A percentile compares a stretch with the other conserved stretches of the same genome.
phyloP scores from a whole-genome alignment of 2,797 vertebrate genomes.

The Chrosomus eos region DNA sequence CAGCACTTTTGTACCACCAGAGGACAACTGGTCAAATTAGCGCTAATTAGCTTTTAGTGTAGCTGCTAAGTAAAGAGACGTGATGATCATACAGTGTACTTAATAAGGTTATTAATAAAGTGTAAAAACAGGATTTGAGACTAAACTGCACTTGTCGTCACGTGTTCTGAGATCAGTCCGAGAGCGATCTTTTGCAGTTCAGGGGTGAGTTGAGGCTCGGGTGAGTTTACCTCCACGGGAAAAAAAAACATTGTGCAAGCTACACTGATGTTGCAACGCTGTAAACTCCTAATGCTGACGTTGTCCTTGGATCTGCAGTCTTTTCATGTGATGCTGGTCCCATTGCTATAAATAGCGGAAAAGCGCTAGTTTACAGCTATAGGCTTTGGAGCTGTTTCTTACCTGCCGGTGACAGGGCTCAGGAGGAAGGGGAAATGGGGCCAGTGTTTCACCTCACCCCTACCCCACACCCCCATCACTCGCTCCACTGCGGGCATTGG shows the following conservation, averaged over 20 bases:
- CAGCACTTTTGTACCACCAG: constrained; percentile 53
- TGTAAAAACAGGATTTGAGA: constrained; percentile 7
- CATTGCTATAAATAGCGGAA: constrained; percentile 57
- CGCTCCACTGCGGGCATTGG: constrained; percentile 77
- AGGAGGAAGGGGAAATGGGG: constrained; percentile 51
- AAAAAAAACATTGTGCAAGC: constrained; percentile 29
- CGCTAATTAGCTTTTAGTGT: constrained; percentile 61
- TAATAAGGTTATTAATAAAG: constrained; percentile 26
- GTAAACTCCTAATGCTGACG: constrained; percentile 23
- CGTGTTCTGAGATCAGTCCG: not conserved
- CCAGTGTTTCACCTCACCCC: constrained; percentile 49
- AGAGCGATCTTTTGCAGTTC: not conserved
- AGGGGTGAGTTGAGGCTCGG: not conserved
- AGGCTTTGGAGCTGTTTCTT: constrained; percentile 35
- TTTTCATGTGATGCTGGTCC: constrained; percentile 37
- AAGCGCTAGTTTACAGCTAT: constrained; percentile 41
- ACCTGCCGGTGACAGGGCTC: constrained; percentile 54
- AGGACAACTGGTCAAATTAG: constrained; percentile 64
- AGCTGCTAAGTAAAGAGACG: constrained; percentile 39
- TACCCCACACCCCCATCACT: constrained; percentile 36
- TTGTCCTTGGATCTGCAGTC: constrained; percentile 48
- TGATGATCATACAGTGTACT: constrained; percentile 9
- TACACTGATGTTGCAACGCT: constrained; percentile 13
- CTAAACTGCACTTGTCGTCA: not conserved
- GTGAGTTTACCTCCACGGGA: not conserved